Base-by-base conservation (phyloP, 2,888 invertebrate genomes). In the Cheilosia vernalis region DNA sequence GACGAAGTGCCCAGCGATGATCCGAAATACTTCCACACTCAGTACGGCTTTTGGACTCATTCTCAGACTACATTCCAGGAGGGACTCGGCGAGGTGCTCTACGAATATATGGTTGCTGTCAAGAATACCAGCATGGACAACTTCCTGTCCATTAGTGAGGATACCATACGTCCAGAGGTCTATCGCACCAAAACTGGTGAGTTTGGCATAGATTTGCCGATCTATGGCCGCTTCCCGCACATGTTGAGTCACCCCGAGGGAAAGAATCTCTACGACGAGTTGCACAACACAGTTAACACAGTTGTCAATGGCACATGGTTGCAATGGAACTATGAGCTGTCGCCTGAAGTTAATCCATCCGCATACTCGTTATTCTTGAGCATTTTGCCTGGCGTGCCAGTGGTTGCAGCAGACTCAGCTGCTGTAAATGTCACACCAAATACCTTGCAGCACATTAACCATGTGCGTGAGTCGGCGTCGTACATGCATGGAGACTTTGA, bases 341-440 rank as follows among this genome's bases (percentile, higher is more conserved):
- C 89, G 0, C 83, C 79, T 24, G 44, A 74, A n/a, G 87, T 89
- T 3, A 87, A 89, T 83, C 88, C 87, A 64, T 90, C 92, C 0
- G 93, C 94, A 64, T 87, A 93, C 42, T 94, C 95, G 24, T 94
- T 96, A 89, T 94, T 98, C 89, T 93, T 95, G 58, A 92, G 97
- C 90, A 92, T 98, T 73, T 92, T 98, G 87, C 97, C 97, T 0
- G 98, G 98, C 55, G 94, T 96, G 5, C 95, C 97, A 0, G 93
- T 96, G 10, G 89, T 91, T 0, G 93, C 94, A 74, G 89, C 93
- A 0, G 87, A 88, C 27, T 88, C 88, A 2, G 61, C 88, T 5
- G 87, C 78, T 2, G 72, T 80, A 0, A 88, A 90, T 49, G 87
- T 90, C 10, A 88, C 85, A 2, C 53, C 74, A 27, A 37, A 66